Conservation (phyloP, 2,113 vertebrate genomes). For the Rhineura floridana region DNA sequence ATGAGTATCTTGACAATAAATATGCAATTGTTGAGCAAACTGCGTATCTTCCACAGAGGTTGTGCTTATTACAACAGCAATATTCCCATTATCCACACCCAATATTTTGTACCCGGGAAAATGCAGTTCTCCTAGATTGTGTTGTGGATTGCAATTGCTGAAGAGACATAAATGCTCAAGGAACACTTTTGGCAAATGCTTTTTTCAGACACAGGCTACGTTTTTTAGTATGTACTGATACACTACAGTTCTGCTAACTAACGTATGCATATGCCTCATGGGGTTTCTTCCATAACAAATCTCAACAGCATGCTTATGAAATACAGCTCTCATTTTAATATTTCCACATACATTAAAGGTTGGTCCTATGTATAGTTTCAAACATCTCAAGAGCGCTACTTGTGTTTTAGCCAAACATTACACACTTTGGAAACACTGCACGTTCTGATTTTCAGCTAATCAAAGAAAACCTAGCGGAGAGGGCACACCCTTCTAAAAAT, state of each 20-base stretch:
- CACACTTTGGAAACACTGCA: conserved; percentile 45
- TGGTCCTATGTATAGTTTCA: conserved; percentile 36
- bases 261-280: background rate
- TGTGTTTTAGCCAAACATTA: conserved; percentile 42
- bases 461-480: conserved; percentile 19
- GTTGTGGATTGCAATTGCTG: background rate
- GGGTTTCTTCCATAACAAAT: background rate
- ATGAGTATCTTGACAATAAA: background rate
- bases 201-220: background rate
- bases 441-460: conserved; percentile 14
- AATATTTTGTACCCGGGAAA: background rate
- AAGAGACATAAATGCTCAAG: background rate
- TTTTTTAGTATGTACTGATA: background rate
- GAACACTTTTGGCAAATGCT: too few species aligned
- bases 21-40: background rate
- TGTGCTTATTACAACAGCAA: too few species aligned
- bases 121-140: background rate
- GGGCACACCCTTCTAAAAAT: conserved; percentile 44
- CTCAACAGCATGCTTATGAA: conserved; percentile 2
- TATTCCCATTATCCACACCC: background rate
- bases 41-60: background rate
- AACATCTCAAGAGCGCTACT: conserved; percentile 53
- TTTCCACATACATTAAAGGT: conserved; percentile 22
- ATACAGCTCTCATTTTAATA: background rate
- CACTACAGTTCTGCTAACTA: background rate